phyloP scores from a whole-genome alignment of 2,113 vertebrate species.

The Embiotoca jacksoni region DNA sequence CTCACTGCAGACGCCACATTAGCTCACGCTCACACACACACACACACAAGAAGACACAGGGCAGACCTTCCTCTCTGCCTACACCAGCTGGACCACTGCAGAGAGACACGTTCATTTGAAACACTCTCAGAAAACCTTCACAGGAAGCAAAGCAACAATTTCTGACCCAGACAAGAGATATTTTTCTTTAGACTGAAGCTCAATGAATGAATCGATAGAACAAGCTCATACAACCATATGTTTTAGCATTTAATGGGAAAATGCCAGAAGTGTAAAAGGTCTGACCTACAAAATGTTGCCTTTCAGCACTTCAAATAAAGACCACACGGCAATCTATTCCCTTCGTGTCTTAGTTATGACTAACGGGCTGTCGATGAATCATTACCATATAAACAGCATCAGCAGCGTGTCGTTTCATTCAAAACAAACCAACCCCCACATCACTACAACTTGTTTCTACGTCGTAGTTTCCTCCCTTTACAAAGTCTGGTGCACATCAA shows the following conservation, averaged over 20 bases:
- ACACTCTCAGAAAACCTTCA: neutral
- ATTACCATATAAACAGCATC: slow-evolving; percentile 41
- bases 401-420: slow-evolving; percentile 56
- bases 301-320: neutral
- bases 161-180: too few species aligned
- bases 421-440: slow-evolving; percentile 36
- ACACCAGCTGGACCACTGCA: too few species aligned
- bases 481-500: neutral
- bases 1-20: slow-evolving; percentile 43
- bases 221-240: too few species aligned
- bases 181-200: too few species aligned
- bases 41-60: too few species aligned
- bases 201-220: too few species aligned
- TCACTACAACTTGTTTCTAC: slow-evolving; percentile 26
- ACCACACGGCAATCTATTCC: neutral
- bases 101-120: neutral
- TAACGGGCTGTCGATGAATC: slow-evolving; percentile 48
- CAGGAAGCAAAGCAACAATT: too few species aligned
- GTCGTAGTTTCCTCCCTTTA: slow-evolving; percentile 7
- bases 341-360: slow-evolving; percentile 43
- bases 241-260: too few species aligned
- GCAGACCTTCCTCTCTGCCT: too few species aligned
- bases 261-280: too few species aligned
- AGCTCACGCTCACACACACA: neutral
- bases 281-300: too few species aligned